Conservation (phyloP, 2,797 vertebrate species). For the Parambassis ranga region DNA sequence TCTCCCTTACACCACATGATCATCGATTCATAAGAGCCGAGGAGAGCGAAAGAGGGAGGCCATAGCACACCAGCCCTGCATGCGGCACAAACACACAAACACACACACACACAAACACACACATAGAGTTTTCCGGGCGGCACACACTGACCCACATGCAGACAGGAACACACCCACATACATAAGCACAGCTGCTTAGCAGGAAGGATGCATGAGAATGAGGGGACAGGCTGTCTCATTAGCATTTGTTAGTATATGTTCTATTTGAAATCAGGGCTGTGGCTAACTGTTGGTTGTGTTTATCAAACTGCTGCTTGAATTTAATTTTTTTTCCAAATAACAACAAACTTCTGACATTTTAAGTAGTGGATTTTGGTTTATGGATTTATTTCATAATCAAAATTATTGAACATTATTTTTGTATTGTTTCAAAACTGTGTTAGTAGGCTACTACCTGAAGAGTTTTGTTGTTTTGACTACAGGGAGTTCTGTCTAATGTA, state of each 20-base stretch:
- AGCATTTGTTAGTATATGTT: constrained; percentile 39
- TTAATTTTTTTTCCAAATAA: background rate
- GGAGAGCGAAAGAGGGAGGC: constrained; percentile 81
- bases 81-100: constrained; percentile 22
- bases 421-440: no score
- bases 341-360: no score
- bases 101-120: constrained; percentile 24
- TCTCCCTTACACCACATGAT: constrained; percentile 99
- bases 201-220: constrained; percentile 41
- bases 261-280: background rate
- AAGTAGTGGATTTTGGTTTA: no score
- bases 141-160: constrained; percentile 23
- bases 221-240: constrained; percentile 54
- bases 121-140: no score
- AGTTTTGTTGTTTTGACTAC: no score
- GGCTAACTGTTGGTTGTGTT: background rate
- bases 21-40: constrained; percentile 99
- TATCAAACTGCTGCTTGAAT: background rate
- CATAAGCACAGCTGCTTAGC: constrained; percentile 45
- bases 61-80: constrained; percentile 61
- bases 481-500: no score
- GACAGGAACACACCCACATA: constrained; percentile 24
- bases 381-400: no score
- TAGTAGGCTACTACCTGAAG: no score
- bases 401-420: no score